Percentiles rank a stretch among this genome's conserved stretches.
Evolutionary conservation across 2,797 vertebrate genomes (phyloP).

Genomic region (Corythornis leucogaster): DNA sequence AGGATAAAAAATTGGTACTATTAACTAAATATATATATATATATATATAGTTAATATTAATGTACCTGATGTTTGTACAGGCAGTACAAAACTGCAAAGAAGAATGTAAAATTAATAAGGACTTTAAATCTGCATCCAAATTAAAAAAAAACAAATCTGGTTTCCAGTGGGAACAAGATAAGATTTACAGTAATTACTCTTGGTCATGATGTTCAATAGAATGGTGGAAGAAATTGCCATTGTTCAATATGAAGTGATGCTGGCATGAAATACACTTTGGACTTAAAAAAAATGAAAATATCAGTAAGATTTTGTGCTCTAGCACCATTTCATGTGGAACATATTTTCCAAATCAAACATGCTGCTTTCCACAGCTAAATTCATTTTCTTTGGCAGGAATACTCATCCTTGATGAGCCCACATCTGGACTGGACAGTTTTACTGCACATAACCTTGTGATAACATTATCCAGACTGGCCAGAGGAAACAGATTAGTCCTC

Average conservation of each 20-base stretch:
- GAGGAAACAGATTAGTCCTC: conserved; percentile 92
- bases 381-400: conserved; percentile 83
- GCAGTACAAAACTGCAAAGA: neutral
- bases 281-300: neutral
- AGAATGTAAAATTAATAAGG: neutral
- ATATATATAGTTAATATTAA: neutral
- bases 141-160: neutral
- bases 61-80: neutral
- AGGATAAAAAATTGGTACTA: neutral
- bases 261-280: neutral
- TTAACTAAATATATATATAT: no score
- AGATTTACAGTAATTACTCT: neutral
- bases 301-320: neutral
- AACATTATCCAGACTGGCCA: conserved; percentile 91
- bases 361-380: neutral
- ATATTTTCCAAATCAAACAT: neutral
- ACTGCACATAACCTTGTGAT: conserved; percentile 96
- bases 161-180: neutral
- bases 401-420: conserved; percentile 94
- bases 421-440: conserved; percentile 96
- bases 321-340: neutral
- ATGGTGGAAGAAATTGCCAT: neutral
- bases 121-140: neutral
- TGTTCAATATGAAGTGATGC: neutral
- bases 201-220: neutral